Evolutionary conservation across 2,888 invertebrate species (phyloP).

Genomic region (Latrodectus hesperus): DNA sequence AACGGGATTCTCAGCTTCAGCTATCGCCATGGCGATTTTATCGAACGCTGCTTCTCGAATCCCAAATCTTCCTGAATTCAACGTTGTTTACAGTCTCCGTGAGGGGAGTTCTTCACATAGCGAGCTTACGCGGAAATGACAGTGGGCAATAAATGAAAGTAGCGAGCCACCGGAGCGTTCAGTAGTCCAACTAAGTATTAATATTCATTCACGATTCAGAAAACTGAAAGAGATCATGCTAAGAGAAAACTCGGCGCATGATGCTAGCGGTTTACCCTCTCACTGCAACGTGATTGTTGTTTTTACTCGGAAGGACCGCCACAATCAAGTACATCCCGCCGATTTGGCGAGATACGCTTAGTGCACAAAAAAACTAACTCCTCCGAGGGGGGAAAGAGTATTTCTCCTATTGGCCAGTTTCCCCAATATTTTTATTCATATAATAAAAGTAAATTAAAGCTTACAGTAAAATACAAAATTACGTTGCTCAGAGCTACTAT

Average conservation of each 20-base stretch:
- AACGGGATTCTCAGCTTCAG: slow-evolving; percentile 46
- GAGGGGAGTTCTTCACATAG: not conserved
- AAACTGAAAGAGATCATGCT: slow-evolving; percentile 6
- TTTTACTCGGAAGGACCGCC: slow-evolving; percentile 17
- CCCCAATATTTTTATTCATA: too few species aligned
- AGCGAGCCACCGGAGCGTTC: not conserved
- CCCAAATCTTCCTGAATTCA: not conserved
- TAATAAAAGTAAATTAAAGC: too few species aligned
- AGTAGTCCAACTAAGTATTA: not conserved
- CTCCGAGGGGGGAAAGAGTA: too few species aligned
- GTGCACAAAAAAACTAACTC: too few species aligned
- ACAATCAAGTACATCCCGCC: not conserved
- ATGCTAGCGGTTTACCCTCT: slow-evolving; percentile 21
- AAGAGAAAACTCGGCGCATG: not conserved
- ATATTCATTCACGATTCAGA: not conserved
- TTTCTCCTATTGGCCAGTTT: too few species aligned
- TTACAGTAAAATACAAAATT: too few species aligned
- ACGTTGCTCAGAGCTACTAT: too few species aligned
- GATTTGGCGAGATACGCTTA: slow-evolving; percentile 2
- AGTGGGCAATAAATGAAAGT: not conserved
- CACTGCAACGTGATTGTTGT: slow-evolving; percentile 25
- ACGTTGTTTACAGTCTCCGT: slow-evolving; percentile 13
- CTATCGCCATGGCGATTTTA: slow-evolving; percentile 60
- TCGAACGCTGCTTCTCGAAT: slow-evolving; percentile 21
- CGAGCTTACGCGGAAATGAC: not conserved